A percentile compares a stretch with the other conserved stretches of the same genome.
Conservation (phyloP, 2,113 vertebrate genomes). For the Globicephala melas region DNA sequence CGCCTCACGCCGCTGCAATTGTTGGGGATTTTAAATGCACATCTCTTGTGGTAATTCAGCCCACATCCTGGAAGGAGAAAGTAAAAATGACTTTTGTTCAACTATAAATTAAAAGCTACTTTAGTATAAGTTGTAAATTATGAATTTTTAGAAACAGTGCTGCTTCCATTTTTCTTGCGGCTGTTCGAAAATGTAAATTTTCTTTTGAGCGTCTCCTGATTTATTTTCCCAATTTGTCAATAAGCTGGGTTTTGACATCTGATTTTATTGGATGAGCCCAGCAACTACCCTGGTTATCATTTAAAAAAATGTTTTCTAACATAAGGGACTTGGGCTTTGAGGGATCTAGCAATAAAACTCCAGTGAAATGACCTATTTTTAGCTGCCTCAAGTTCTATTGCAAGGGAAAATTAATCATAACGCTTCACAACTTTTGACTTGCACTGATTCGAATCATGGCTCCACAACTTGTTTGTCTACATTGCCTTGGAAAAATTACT, state of each 20-base stretch:
- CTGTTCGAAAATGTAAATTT: background rate
- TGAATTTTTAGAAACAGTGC: background rate
- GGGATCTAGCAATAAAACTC: background rate
- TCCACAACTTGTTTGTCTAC: background rate
- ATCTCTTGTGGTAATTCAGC: slow-evolving; percentile 97
- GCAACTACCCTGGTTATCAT: background rate
- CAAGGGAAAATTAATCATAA: background rate
- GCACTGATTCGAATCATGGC: background rate
- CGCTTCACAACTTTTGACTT: background rate
- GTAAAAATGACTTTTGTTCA: slow-evolving; percentile 20
- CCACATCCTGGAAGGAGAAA: slow-evolving; percentile 90
- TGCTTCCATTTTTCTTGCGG: slow-evolving; percentile 8
- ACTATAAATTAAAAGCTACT: slow-evolving; percentile 17
- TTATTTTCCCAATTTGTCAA: background rate
- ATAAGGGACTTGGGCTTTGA: background rate
- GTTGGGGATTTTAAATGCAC: slow-evolving; percentile 98
- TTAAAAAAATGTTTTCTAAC: background rate
- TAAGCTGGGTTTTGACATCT: background rate
- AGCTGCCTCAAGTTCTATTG: background rate
- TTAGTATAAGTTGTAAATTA: background rate
- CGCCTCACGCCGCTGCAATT: slow-evolving; percentile 95
- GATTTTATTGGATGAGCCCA: background rate
- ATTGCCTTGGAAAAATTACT: background rate
- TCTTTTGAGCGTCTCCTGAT: background rate
- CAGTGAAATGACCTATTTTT: background rate